These are phyloP conservation scores for Aphodius sticticus DNA, from an alignment of 2,888 invertebrate genomes.

Conservation along the genomic window DNA sequence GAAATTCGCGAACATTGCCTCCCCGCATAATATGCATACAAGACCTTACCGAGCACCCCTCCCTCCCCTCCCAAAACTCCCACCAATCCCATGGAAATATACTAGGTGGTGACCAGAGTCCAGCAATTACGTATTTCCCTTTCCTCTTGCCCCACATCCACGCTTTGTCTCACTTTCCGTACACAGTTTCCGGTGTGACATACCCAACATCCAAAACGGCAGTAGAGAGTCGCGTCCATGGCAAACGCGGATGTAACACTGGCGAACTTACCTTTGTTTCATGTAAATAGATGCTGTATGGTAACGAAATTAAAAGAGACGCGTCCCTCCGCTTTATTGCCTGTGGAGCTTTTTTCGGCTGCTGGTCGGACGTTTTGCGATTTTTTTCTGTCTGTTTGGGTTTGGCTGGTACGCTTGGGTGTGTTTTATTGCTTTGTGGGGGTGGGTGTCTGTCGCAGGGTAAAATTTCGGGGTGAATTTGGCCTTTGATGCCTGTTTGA, in stretches of 20 bases:
- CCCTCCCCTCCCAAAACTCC: not conserved
- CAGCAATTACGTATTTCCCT: not conserved
- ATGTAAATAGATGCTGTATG: not conserved
- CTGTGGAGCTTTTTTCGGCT: not conserved
- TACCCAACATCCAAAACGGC: not conserved
- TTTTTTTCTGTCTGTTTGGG: not conserved
- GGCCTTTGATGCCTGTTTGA: not conserved
- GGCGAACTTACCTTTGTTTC: not conserved
- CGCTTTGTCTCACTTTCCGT: constrained; percentile 4
- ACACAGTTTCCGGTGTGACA: not conserved
- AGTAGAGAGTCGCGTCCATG: not conserved
- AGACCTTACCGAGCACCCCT: not conserved
- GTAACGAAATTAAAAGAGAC: not conserved
- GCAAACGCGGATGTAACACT: not conserved
- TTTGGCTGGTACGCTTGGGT: too few relatives aligned
- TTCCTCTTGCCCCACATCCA: not conserved
- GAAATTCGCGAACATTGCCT: not conserved
- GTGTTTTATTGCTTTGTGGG: not conserved
- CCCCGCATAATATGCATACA: not conserved
- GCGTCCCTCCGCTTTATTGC: not conserved
- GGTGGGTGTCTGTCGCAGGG: not conserved
- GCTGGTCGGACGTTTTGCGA: not conserved
- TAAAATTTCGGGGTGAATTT: not conserved
- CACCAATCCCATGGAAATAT: not conserved
- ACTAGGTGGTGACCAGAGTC: not conserved